phyloP scores from a whole-genome alignment of 1,140 invertebrate genomes.

The roundworm (Caenorhabditis elegans) region DNA sequence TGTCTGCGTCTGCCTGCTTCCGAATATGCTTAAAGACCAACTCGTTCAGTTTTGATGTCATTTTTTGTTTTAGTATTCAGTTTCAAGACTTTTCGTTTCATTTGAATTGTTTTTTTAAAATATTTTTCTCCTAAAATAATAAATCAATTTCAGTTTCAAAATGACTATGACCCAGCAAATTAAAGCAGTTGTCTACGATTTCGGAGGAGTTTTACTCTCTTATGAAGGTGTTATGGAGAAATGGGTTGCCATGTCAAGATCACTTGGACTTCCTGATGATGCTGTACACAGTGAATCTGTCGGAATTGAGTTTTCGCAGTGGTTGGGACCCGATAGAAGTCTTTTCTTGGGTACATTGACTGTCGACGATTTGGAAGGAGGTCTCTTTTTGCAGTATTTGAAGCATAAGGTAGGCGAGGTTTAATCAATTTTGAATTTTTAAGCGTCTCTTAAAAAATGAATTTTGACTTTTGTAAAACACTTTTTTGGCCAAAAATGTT shows the following conservation, averaged over 20 bases:
- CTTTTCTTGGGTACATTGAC: constrained; percentile 18
- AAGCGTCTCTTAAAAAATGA: not conserved
- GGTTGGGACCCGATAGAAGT: constrained; percentile 22
- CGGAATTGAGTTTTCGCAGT: constrained; percentile 25
- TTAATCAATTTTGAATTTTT: not conserved
- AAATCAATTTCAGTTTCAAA: not conserved
- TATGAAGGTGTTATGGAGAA: not conserved
- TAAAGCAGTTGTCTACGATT: constrained; percentile 37
- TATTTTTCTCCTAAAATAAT: too few relatives aligned
- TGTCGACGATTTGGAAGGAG: constrained; percentile 33
- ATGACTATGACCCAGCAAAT: not conserved
- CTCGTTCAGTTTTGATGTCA: not conserved
- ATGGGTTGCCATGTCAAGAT: constrained; percentile 11
- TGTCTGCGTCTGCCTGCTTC: not conserved
- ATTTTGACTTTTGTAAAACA: too few relatives aligned
- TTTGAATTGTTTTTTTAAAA: too few relatives aligned
- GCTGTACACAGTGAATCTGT: not conserved
- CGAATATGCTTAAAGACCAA: not conserved
- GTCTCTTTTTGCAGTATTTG: constrained; percentile 12
- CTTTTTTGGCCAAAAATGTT: not conserved
- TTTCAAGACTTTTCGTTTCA: not conserved
- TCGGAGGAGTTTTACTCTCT: constrained; percentile 33
- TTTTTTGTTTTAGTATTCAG: not conserved
- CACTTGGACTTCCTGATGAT: not conserved
- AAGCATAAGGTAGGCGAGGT: not conserved